Conservation (phyloP, 2,888 invertebrate genomes). For the Patella ulyssiponensis region DNA sequence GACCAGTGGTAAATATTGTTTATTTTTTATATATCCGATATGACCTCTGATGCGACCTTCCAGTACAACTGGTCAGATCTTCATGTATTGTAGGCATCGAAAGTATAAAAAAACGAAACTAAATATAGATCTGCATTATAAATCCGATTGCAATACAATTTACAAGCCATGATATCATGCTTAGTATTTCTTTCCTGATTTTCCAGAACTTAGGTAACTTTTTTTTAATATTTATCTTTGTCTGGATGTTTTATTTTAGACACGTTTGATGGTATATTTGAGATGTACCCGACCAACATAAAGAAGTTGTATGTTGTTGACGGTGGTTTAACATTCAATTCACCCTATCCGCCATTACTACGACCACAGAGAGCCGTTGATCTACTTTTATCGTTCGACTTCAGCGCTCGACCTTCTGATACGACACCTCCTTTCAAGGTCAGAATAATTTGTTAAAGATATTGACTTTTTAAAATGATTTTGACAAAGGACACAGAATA, state of each 20-base stretch:
- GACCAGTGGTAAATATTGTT: too few species aligned
- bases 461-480: not conserved
- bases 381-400: conserved; percentile 73
- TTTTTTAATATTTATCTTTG: not conserved
- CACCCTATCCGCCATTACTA: conserved; percentile 72
- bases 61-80: too few species aligned
- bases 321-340: conserved; percentile 74
- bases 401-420: conserved; percentile 71
- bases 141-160: too few species aligned
- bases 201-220: not conserved
- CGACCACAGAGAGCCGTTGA: conserved; percentile 73
- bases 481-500: not conserved
- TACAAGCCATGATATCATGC: too few species aligned
- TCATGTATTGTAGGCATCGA: too few species aligned
- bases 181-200: not conserved
- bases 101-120: too few species aligned
- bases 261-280: conserved; percentile 69
- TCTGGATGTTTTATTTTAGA: conserved; percentile 28
- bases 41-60: too few species aligned
- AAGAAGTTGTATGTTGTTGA: conserved; percentile 73
- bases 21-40: too few species aligned
- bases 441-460: conserved; percentile 5
- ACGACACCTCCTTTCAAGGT: conserved; percentile 71
- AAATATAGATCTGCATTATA: too few species aligned
- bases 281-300: conserved; percentile 70